A percentile compares a stretch with the other conserved stretches of the same genome.
Conservation (phyloP, 2,797 vertebrate genomes). For the Peromyscus eremicus region DNA sequence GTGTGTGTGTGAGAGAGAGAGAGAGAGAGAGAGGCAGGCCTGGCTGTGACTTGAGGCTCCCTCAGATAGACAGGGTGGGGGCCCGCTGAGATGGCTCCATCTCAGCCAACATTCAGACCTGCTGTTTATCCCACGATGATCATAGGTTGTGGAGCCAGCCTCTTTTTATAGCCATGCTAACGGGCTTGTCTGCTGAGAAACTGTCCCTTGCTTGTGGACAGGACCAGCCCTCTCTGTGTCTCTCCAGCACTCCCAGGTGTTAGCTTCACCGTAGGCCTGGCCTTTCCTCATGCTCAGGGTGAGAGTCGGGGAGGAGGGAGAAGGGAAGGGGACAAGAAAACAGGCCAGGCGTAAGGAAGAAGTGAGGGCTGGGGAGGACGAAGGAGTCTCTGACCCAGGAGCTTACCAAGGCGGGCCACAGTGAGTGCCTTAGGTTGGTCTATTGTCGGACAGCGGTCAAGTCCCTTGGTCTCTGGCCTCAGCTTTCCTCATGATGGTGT, state of each 20-base stretch:
- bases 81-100: background rate
- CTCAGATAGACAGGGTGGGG: background rate
- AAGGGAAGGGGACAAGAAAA: background rate
- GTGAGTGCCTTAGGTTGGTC: too few species aligned
- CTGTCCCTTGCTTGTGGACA: conserved; percentile 73
- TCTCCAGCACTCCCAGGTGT: too few species aligned
- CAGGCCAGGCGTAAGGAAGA: background rate
- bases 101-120: conserved; percentile 49
- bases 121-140: conserved; percentile 84
- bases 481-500: background rate
- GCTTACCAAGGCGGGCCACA: too few species aligned
- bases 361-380: background rate
- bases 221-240: conserved; percentile 83
- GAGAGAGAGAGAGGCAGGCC: background rate
- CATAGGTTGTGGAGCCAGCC: conserved; percentile 87
- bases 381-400: background rate
- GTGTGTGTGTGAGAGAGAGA: background rate
- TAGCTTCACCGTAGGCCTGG: background rate
- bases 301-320: background rate
- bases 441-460: background rate
- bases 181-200: conserved; percentile 88
- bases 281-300: background rate
- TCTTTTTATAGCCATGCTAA: conserved; percentile 93
- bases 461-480: background rate
- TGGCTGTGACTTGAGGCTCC: background rate